Conservation (phyloP, 1,140 invertebrate species). For the Penaeus vannamei region DNA sequence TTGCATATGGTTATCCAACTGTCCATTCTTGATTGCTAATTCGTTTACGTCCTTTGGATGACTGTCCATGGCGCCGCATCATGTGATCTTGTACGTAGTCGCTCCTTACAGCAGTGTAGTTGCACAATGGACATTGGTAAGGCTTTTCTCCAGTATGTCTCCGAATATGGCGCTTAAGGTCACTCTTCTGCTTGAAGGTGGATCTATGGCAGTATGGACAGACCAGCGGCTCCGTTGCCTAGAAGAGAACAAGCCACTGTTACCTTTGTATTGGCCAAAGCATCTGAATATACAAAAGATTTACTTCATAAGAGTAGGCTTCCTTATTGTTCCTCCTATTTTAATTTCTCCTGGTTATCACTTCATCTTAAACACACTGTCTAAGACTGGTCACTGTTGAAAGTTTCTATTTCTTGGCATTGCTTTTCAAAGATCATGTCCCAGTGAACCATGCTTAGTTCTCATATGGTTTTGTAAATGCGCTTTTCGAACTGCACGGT, state of each 20-base stretch:
- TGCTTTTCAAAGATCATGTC: constrained; percentile 7
- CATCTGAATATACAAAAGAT: neutral
- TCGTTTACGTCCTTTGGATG: neutral
- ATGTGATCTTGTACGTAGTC: constrained; percentile 60
- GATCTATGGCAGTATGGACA: constrained; percentile 62
- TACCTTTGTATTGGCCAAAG: constrained; percentile 38
- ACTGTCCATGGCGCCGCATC: constrained; percentile 34
- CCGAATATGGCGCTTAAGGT: constrained; percentile 57
- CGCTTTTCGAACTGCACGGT: constrained; percentile 23
- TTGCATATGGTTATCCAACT: constrained; percentile 1
- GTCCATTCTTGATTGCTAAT: constrained; percentile 37
- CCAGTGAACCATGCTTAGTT: constrained; percentile 8
- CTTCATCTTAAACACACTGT: no score
- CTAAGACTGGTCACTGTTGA: neutral
- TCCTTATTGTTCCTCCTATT: no score
- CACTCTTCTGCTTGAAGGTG: constrained; percentile 62
- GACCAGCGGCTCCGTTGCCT: constrained; percentile 55
- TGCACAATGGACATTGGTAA: constrained; percentile 48
- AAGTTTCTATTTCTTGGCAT: neutral
- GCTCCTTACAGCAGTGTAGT: constrained; percentile 53
- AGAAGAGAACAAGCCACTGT: constrained; percentile 57
- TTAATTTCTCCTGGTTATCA: no score
- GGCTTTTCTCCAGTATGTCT: constrained; percentile 57
- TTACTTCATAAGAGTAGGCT: no score
- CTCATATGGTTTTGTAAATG: constrained; percentile 36